phyloP scores from a whole-genome alignment of 2,113 vertebrate genomes.

The Sturnus vulgaris region DNA sequence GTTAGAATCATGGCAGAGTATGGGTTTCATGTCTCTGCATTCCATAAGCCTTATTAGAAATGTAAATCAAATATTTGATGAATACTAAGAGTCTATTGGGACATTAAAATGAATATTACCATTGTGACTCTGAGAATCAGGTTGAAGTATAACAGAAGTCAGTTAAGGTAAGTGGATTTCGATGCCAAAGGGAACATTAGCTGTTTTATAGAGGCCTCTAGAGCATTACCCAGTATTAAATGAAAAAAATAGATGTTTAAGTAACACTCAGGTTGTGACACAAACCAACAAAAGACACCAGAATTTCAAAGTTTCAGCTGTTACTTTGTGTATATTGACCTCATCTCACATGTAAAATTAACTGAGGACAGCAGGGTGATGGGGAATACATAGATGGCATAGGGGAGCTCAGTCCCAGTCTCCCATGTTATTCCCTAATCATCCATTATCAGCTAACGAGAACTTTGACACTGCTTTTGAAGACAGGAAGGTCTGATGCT shows the following conservation, averaged over 20 bases:
- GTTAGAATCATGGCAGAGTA: slow-evolving; percentile 76
- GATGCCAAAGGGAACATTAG: slow-evolving; percentile 76
- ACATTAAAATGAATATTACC: slow-evolving; percentile 74
- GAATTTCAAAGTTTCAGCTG: neutral
- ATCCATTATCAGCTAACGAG: neutral
- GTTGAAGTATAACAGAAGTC: slow-evolving; percentile 73
- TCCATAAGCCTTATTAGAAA: slow-evolving; percentile 75
- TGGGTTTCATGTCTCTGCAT: slow-evolving; percentile 73
- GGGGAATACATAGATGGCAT: neutral
- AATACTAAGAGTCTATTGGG: slow-evolving; percentile 77
- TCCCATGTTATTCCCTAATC: neutral
- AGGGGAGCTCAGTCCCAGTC: neutral
- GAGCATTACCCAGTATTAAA: slow-evolving; percentile 53
- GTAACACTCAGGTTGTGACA: slow-evolving; percentile 15
- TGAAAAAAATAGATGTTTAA: slow-evolving; percentile 62
- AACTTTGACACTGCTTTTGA: neutral
- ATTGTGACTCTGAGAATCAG: slow-evolving; percentile 73
- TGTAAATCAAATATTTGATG: slow-evolving; percentile 84
- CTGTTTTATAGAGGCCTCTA: slow-evolving; percentile 62
- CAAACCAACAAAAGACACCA: slow-evolving; percentile 27
- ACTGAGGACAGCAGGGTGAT: neutral
- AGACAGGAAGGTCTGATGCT: neutral
- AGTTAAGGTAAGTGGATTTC: slow-evolving; percentile 77
- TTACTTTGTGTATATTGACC: neutral
- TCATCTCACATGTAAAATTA: neutral